Evolutionary conservation across 2,797 vertebrate genomes (phyloP).

Genomic region (Pelodytes ibericus): DNA sequence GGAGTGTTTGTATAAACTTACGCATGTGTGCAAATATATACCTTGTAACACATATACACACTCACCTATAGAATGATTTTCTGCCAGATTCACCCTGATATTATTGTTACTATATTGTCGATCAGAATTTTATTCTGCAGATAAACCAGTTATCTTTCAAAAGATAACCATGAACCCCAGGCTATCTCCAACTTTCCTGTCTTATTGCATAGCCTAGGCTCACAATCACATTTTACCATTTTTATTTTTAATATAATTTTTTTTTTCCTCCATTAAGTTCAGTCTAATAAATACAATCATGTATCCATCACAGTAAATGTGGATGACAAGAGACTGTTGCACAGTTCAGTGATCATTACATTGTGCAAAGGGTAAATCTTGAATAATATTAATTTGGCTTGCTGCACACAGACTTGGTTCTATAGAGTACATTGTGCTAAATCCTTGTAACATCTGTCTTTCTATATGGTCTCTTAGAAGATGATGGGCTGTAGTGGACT

Average conservation of each 20-base stretch:
- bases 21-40: not conserved
- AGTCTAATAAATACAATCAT: not conserved
- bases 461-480: slow-evolving; percentile 5
- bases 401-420: slow-evolving; percentile 12
- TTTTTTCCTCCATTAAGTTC: not conserved
- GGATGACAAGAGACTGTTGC: slow-evolving; percentile 22
- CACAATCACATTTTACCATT: not conserved
- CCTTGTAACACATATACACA: not conserved
- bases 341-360: slow-evolving; percentile 18
- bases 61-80: not conserved
- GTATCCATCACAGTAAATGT: slow-evolving; percentile 34
- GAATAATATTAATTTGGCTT: slow-evolving; percentile 47
- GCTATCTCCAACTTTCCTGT: not conserved
- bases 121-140: too few species aligned
- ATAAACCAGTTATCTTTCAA: not conserved
- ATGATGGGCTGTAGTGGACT: too few species aligned
- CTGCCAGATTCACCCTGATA: too few species aligned
- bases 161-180: not conserved
- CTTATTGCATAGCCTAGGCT: not conserved
- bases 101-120: too few species aligned
- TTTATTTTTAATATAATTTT: not conserved
- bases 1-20: too few species aligned
- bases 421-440: slow-evolving; percentile 7
- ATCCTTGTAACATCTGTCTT: slow-evolving; percentile 44
- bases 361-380: slow-evolving; percentile 36